These are phyloP conservation scores for Chanos chanos DNA, from an alignment of 2,797 vertebrate species.

Conservation along the genomic window DNA sequence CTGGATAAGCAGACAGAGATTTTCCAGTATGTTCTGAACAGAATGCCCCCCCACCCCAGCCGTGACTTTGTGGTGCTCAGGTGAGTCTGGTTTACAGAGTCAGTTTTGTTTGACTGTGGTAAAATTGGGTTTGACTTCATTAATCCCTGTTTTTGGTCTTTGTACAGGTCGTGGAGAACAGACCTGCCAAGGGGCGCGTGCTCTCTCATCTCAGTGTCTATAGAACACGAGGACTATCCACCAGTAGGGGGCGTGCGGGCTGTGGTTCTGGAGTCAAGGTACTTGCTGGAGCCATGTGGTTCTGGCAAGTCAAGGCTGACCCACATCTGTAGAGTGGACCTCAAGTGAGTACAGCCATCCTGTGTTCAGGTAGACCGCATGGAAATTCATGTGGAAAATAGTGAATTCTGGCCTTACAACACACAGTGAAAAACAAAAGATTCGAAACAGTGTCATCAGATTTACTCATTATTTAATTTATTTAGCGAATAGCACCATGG, in stretches of 20 bases:
- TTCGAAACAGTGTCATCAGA: no score
- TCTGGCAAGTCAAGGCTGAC: conserved; percentile 95
- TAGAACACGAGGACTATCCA: conserved; percentile 85
- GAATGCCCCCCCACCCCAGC: conserved; percentile 93
- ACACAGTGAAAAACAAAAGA: no score
- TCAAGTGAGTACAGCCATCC: conserved; percentile 80
- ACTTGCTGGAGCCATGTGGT: conserved; percentile 92
- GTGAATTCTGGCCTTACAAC: no score
- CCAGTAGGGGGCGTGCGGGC: conserved; percentile 84
- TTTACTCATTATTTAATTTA: no score
- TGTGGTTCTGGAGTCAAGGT: conserved; percentile 86
- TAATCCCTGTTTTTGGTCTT: conserved; percentile 1
- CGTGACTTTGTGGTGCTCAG: conserved; percentile 92
- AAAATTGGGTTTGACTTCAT: background rate
- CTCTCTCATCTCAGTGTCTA: conserved; percentile 83
- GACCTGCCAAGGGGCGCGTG: conserved; percentile 93
- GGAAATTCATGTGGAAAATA: no score
- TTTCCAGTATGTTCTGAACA: conserved; percentile 89
- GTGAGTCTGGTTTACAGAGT: conserved; percentile 59
- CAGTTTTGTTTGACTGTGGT: background rate
- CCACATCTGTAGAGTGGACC: conserved; percentile 89
- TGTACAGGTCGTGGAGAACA: conserved; percentile 86
- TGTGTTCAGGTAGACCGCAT: no score
- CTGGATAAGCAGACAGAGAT: conserved; percentile 92
- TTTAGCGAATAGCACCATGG: no score